Base-by-base conservation (phyloP, 2,113 vertebrate species). In the Trochalopteron elliotii region DNA sequence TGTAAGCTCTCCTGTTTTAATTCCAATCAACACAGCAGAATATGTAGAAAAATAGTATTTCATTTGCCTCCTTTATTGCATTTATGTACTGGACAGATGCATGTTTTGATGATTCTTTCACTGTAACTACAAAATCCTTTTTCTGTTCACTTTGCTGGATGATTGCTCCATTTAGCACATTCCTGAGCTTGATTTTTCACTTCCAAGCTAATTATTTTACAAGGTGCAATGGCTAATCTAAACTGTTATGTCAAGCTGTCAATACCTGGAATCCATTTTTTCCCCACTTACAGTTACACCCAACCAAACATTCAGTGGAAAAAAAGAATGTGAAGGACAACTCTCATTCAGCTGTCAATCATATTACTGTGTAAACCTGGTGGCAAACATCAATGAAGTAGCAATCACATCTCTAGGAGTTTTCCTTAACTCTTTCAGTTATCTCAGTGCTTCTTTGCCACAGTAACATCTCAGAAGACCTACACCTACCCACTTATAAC, bases 171-270 rank as follows among this genome's bases (percentile, higher is more conserved):
- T 91, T 97, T 96, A 94, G 69, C 77, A 94, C 76, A 40, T 91
- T 81, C 88, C 81, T 85, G 52, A 90, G 39, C 39, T 92, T 90
- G 52, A 61, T 83, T 89, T 64, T 82, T 95, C 91, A 44, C 74
- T 91, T 96, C 59, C 64, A 52, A 40, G 52, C 67, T 96, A 94
- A 96, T 96, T 94, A 96, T 91, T 97, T 97, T 76, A 91, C 24
- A 79, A 92, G 69, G 49, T 69, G 65, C 44, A 84, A 16, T 75
- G 68, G 50, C 67, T 94, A 82, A 97, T 92, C 72, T 85, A 68
- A 96, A 86, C 52, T 37, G 19, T 59, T 89, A 64, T 9, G 76
- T 83, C 57, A 87, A 47, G 61, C 71, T 57, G n/a, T 76, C 90
- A 94, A 57, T 88, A 81, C 15, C 53, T 49, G 42, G 37, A 70